Evolutionary conservation across 2,797 vertebrate genomes (phyloP), one percentile per base, ranked within the genome.

Genomic region (Enteromius afrohamiltoni): DNA sequence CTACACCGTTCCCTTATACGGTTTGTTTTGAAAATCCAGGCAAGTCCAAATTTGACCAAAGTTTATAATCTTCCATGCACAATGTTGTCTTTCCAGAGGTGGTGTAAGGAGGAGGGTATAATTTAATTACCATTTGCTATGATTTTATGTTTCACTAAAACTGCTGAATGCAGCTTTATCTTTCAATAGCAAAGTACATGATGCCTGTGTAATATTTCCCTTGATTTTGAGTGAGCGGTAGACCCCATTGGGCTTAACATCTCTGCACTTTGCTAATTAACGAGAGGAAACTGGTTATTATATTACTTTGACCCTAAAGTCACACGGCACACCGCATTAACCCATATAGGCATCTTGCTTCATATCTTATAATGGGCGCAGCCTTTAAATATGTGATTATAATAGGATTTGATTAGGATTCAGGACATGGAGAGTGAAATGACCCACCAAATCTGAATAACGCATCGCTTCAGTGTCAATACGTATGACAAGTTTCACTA

Each of bases 251-350:
- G 82, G 73, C 84, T 69, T 87, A 82, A 87, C 70, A 79, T 60
- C n/a, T 29, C 83, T 86, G 83, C 77, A 77, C 82, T 86, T 81
- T 84, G 77, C 80, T 81, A 84, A 87, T 87, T 88, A 86, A 87
- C 23, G 71, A 88, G 79, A 83, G 55, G 29, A 79, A 80, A 77
- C 79, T 21, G 55, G 76, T 70, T 81, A 77, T 86, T 55, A 83
- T 80, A 85, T 86, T 82, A 83, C 67, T 53, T 71, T 78, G 84
- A 85, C 84, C 82, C 79, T 80, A 79, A 70, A 83, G 55, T 81
- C 77, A 58, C 31, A 55, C 19, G 45, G 42, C 79, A 69, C 21
- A 77, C 70, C 19, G 45, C 65, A 80, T 70, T 77, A 75, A 34
- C 26, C 75, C 82, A 62, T 84, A 79, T 87, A 77, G 69, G 29